Evolutionary conservation across 2,888 invertebrate species (phyloP), one percentile per base, ranked within the genome.

Genomic region (Hypsopygia costalis): DNA sequence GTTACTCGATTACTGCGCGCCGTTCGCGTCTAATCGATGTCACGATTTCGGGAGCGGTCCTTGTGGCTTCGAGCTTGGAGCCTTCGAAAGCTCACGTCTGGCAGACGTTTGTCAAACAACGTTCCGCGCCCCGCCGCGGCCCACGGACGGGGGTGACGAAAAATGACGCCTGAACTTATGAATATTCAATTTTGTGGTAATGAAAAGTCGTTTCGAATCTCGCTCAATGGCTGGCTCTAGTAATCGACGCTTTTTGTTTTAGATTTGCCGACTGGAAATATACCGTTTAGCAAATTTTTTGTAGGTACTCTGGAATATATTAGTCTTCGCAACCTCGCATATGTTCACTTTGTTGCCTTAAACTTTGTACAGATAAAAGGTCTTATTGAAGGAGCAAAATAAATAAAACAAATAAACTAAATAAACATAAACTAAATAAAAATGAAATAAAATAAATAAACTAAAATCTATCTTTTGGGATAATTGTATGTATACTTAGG

Each of bases 21-120:
- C 71, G 68, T 59, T 79, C 66, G 66, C 68, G 64, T 78, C 74
- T 77, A 80, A 79, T 79, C 75, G 77, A 73, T 78, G 79, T 81
- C 82, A 81, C 81, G 81, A 82, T 77, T 81, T 72, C 79, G 76
- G 81, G 81, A 79, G 75, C 72, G 75, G 64, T 67, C 62, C 63
- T 64, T 57, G 62, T n/a, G n/a, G n/a, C n/a, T n/a, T n/a, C n/a
- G 65, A 63, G 49, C 47, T 44, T 43, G 22, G 42, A 49, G 25
- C 44, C 55, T 49, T 46, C 55, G 52, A 44, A 62, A 63, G 45
- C 44, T 47, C 62, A 56, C 58, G n/a, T n/a, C n/a, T n/a, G n/a
- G 12, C 20, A 35, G 40, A 28, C 22, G 44, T 51, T 49, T 42
- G 40, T 46, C 32, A 42, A 16, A 47, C 48, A 44, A 43, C 40